Conservation (phyloP, 2,888 invertebrate species). For the Strigamia crassipes region DNA sequence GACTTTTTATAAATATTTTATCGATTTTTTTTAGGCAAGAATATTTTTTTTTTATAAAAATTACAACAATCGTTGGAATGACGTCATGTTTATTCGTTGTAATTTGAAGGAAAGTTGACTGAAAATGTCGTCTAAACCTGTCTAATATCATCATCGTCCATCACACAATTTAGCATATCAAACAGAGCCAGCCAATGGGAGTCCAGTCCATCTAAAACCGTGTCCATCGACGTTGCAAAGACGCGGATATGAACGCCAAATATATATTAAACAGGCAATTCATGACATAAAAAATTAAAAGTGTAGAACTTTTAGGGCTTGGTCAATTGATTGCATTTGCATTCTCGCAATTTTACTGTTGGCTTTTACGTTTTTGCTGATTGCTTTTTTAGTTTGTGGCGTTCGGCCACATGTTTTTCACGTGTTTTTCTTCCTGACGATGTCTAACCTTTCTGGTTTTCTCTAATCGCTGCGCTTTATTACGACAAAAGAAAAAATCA, state of each 20-base stretch:
- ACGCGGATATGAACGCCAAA: neutral
- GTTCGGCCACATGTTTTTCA: no score
- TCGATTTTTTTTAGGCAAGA: neutral
- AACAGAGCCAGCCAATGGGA: no score
- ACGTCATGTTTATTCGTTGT: no score
- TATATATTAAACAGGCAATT: neutral
- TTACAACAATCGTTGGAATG: no score
- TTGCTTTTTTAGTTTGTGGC: conserved; percentile 8
- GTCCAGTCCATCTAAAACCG: neutral
- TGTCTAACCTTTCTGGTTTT: no score
- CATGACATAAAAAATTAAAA: neutral
- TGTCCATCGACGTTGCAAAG: neutral
- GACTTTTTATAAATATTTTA: no score
- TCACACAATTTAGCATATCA: neutral
- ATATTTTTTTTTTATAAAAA: neutral
- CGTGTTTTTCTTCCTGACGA: no score
- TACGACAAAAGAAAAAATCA: no score
- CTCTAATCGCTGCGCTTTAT: no score
- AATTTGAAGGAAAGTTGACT: no score
- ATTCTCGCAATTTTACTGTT: neutral
- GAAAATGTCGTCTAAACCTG: neutral
- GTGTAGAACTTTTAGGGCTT: neutral
- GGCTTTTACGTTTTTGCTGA: neutral
- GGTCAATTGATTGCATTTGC: neutral
- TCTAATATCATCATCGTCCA: neutral